Evolutionary conservation across 2,888 invertebrate species (phyloP).

Genomic region (Listrodromus nycthemerus): DNA sequence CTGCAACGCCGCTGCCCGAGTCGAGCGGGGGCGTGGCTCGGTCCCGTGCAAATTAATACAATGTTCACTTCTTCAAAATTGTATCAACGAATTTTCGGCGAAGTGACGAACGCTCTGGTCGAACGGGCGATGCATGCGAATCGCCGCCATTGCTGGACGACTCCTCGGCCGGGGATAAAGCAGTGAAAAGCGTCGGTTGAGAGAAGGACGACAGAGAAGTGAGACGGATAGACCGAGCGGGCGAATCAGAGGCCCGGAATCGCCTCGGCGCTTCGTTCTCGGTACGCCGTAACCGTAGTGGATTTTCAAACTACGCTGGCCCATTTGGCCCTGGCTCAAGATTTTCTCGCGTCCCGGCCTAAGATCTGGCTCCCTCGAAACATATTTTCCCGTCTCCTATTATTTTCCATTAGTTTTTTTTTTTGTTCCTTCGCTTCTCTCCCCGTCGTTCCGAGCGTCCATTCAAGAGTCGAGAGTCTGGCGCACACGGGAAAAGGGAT

Average conservation of each 20-base stretch:
- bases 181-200: not conserved
- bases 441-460: conserved; percentile 6
- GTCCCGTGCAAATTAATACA: conserved; percentile 51
- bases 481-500: conserved; percentile 79
- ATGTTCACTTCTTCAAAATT: not conserved
- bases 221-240: conserved; percentile 23
- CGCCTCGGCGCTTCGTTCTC: conserved; percentile 28
- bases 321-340: conserved; percentile 76
- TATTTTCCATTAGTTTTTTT: conserved; percentile 30
- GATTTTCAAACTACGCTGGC: conserved; percentile 68
- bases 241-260: conserved; percentile 46
- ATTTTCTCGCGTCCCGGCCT: conserved; percentile 67
- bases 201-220: not conserved
- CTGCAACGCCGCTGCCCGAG: conserved; percentile 9
- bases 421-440: not conserved
- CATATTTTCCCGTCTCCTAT: conserved; percentile 50
- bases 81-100: not conserved
- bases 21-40: conserved; percentile 81
- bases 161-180: not conserved
- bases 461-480: conserved; percentile 62
- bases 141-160: not conserved
- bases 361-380: conserved; percentile 32
- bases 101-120: not conserved
- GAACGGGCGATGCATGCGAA: not conserved
- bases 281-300: conserved; percentile 50